phyloP scores from a whole-genome alignment of 30 jellyfish, hydroid and myxozoan genomes.

The Calvadosia cruxmelitensis region DNA sequence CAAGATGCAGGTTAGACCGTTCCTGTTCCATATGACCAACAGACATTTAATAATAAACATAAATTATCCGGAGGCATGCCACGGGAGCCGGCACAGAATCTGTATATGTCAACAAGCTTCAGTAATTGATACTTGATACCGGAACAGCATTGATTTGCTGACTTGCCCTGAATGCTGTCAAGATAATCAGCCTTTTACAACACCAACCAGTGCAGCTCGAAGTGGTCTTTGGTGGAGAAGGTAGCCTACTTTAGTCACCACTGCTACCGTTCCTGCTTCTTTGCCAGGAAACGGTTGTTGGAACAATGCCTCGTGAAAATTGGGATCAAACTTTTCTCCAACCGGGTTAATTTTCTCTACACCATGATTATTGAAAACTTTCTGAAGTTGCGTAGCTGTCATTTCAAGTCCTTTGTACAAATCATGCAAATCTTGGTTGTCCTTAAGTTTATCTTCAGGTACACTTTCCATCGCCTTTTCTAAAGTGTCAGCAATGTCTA shows the following conservation, averaged over 20 bases:
- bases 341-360: conserved; percentile 64
- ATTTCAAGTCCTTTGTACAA: conserved; percentile 67
- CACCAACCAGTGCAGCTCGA: conserved; percentile 96
- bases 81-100: too few species aligned
- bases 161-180: too few species aligned
- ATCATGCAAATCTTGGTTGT: conserved; percentile 35
- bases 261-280: conserved; percentile 88
- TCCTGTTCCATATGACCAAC: too few species aligned
- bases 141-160: too few species aligned
- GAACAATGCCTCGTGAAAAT: conserved; percentile 87
- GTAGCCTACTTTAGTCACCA: conserved; percentile 72
- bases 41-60: too few species aligned
- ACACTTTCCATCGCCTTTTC: conserved; percentile 84
- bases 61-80: too few species aligned
- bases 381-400: conserved; percentile 82
- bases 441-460: conserved; percentile 50
- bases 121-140: too few species aligned
- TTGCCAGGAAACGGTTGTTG: conserved; percentile 74
- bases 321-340: conserved; percentile 89
- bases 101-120: too few species aligned
- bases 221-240: conserved; percentile 70
- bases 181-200: conserved; percentile 38
- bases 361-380: conserved; percentile 69
- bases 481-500: conserved; percentile 84
- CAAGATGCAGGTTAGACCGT: too few species aligned